phyloP scores from a whole-genome alignment of 1,140 invertebrate genomes.

The Magallana ariakensis region DNA sequence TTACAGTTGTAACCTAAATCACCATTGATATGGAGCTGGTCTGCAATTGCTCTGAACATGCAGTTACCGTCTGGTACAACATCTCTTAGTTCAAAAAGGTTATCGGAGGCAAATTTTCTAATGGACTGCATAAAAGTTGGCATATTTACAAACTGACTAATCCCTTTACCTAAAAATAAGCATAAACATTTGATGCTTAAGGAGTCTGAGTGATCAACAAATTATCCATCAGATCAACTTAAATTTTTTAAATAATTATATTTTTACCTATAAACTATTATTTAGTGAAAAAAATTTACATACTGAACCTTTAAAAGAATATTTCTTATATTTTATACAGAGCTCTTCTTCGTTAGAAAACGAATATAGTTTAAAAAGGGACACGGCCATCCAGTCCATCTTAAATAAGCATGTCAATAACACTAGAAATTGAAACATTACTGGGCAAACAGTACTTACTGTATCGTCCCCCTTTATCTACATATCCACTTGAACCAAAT shows the following conservation, averaged over 20 bases:
- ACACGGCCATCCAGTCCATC: no score
- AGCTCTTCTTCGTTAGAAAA: no score
- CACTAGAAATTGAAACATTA: background rate
- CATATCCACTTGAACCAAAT: background rate
- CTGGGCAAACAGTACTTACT: background rate
- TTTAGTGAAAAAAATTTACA: no score
- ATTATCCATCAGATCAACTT: no score
- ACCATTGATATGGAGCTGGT: slow-evolving; percentile 51
- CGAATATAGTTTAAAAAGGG: no score
- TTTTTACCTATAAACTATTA: no score
- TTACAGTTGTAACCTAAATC: slow-evolving; percentile 43
- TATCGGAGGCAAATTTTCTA: slow-evolving; percentile 7
- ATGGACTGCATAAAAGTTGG: slow-evolving; percentile 1
- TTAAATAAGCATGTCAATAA: no score
- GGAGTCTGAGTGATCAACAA: no score
- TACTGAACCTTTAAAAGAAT: no score
- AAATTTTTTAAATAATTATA: no score
- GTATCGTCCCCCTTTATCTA: background rate
- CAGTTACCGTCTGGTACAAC: slow-evolving; percentile 50
- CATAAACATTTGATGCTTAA: no score
- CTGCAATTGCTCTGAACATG: slow-evolving; percentile 54
- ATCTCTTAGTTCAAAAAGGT: slow-evolving; percentile 26
- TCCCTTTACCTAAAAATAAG: background rate
- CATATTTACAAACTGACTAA: background rate
- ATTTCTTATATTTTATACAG: no score